phyloP scores from a whole-genome alignment of 2,797 vertebrate genomes.

The Falco biarmicus region DNA sequence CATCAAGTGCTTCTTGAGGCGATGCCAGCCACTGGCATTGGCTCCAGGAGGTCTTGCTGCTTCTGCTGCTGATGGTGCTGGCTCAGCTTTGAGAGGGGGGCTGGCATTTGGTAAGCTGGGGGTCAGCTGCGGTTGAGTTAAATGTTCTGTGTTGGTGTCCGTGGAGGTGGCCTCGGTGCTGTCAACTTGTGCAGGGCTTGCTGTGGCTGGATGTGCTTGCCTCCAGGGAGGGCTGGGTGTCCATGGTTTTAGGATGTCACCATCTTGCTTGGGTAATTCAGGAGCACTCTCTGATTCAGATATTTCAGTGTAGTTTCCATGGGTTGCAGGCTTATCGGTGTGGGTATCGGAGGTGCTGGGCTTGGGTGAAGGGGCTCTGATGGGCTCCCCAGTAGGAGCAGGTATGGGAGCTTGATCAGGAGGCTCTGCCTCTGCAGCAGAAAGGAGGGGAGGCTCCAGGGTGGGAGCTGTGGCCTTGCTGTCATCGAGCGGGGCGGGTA shows the following conservation, averaged over 20 bases:
- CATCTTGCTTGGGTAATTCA: not conserved
- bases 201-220: not conserved
- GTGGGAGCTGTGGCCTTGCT: not conserved
- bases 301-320: not conserved
- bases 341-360: not conserved
- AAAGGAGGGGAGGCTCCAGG: not conserved
- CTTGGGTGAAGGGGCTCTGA: not conserved
- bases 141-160: not conserved
- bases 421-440: not conserved
- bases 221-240: not conserved
- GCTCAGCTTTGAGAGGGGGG: not conserved
- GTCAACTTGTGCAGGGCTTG: not conserved
- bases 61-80: not conserved
- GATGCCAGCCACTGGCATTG: constrained; percentile 85
- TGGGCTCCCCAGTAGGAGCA: not conserved
- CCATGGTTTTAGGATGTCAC: not conserved
- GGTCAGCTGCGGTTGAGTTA: not conserved
- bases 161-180: not conserved
- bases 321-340: constrained; percentile 17
- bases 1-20: constrained; percentile 90
- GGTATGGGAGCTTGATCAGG: not conserved
- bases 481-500: not conserved
- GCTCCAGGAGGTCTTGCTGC: constrained; percentile 57
- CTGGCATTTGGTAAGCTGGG: not conserved
- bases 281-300: not conserved